Evolutionary conservation across 2,797 vertebrate genomes (phyloP).

Genomic region (Mycteria americana): DNA sequence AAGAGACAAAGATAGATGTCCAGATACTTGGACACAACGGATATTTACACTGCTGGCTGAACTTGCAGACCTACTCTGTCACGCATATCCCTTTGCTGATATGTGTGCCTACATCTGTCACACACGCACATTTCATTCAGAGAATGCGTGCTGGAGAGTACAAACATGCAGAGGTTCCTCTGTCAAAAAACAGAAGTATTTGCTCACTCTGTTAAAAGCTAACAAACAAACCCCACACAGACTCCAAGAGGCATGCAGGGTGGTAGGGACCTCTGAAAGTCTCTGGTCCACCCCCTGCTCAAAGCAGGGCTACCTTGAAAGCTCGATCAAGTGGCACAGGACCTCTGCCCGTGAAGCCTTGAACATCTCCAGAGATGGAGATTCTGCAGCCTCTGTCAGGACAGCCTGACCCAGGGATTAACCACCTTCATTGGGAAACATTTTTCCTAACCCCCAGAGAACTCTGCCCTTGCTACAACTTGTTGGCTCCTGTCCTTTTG

Average conservation of each 20-base stretch:
- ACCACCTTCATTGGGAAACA: background rate
- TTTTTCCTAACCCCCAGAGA: background rate
- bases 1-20: background rate
- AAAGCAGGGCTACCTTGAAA: background rate
- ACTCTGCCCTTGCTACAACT: background rate
- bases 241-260: background rate
- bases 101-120: background rate
- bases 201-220: background rate
- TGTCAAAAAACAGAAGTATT: background rate
- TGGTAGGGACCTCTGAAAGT: background rate
- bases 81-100: background rate
- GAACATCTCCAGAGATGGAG: background rate
- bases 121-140: background rate
- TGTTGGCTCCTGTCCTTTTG: background rate
- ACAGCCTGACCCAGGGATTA: background rate
- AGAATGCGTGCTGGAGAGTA: background rate
- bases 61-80: background rate
- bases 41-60: background rate
- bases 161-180: background rate
- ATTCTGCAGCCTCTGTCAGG: background rate
- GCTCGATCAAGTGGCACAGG: background rate
- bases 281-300: background rate
- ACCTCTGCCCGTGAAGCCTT: background rate
- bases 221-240: background rate
- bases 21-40: background rate